Conservation (phyloP, 2,888 invertebrate species). For the Rutpela maculata region DNA sequence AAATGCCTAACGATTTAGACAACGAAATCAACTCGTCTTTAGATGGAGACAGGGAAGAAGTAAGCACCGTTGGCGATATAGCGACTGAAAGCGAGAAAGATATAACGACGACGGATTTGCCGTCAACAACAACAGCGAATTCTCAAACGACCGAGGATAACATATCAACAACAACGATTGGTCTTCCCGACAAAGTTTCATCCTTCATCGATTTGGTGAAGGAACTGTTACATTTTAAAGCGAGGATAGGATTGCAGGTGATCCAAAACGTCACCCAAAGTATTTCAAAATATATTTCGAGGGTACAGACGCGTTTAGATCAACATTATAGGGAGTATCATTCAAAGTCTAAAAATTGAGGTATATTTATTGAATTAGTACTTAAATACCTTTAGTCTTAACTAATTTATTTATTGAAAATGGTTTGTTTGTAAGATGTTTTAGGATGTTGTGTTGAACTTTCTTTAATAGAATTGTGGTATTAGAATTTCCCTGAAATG, state of each 20-base stretch:
- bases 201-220: constrained; percentile 79
- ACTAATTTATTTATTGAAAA: constrained; percentile 15
- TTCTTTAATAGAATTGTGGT: too few relatives aligned
- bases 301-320: constrained; percentile 71
- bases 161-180: constrained; percentile 48
- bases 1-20: constrained; percentile 44
- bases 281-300: constrained; percentile 74
- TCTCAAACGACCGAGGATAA: constrained; percentile 45
- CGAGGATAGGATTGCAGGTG: constrained; percentile 81
- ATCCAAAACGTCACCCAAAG: constrained; percentile 82
- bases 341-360: constrained; percentile 16
- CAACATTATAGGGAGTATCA: constrained; percentile 58
- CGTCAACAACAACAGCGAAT: constrained; percentile 44
- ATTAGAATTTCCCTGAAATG: too few relatives aligned
- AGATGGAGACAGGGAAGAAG: constrained; percentile 8
- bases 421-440: constrained; percentile 5
- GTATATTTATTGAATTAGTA: neutral
- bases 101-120: constrained; percentile 13
- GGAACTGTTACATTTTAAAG: constrained; percentile 81
- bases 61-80: constrained; percentile 21
- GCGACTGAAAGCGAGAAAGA: constrained; percentile 27
- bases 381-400: neutral
- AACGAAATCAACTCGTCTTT: constrained; percentile 23
- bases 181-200: constrained; percentile 58
- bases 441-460: neutral